Base-by-base conservation (phyloP, 2,888 invertebrate genomes). In the Drosophila helvetica region DNA sequence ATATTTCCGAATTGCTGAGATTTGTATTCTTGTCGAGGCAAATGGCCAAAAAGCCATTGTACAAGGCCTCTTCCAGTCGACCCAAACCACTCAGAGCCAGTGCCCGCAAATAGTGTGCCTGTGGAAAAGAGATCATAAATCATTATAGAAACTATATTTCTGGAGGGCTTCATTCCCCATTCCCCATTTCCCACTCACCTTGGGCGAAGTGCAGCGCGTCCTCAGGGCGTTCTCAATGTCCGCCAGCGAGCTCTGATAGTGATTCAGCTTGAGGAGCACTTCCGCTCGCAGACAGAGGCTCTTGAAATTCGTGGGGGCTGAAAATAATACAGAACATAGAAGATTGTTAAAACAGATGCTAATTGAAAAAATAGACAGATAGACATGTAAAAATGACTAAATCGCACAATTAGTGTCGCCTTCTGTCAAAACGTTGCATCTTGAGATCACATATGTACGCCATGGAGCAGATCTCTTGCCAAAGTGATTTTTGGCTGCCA, bases 171-270 rank as follows among this genome's bases (percentile, higher is more conserved):
- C n/a, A 22, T 22, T 22, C 5, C 22, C 22, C 22, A 22, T 1
- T 22, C 22, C 22, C 22, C 22, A 3, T 22, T 22, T 5, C 15
- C 38, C 38, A 25, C 75, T 60, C 90, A 95, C 95, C 93, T 95
- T 95, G 72, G 94, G 93, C 94, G 95, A 96, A 77, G 94, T 93
- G 53, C 95, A 95, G 75, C 94, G 93, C 62, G 93, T 90, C 78
- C 93, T 93, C 56, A 95, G 92, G 27, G 94, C 94, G 76, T 93
- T 93, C 81, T 95, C 94, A 71, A 95, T 95, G 90, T 95, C 95
- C 61, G 93, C 93, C 68, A 95, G 91, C 25, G 95, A 94, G 79
- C 94, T 94, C 85, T 93, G 93, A 80, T 93, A 93, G 83, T 93
- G 92, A 77, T 94, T 94, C 77, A 95, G 91, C 74, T 94, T 92